Base-by-base conservation (phyloP, 2,888 invertebrate species). In the Dioctria linearis region DNA sequence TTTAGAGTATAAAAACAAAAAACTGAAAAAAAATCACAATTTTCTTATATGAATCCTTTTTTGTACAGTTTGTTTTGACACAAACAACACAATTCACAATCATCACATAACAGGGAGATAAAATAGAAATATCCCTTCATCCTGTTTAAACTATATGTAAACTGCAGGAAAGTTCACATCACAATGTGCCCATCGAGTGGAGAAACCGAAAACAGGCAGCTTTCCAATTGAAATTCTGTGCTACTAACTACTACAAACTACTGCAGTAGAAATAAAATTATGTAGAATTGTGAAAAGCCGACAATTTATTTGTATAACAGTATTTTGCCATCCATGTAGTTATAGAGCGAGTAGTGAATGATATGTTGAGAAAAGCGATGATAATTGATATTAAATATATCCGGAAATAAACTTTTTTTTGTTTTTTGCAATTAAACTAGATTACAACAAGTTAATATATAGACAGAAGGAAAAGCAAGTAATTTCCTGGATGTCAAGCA, bases 401-500 rank as follows among this genome's bases (percentile, higher is more conserved):
- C 54, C 71, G 51, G 71, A 13, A 71, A 71, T 25, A 25, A 51
- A 39, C 5, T 11, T 25, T 8, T 51, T 25, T n/a, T 51, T 39
- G 54, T 25, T 25, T 25, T 25, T 25, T 25, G 25, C 25, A 25
- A 25, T 25, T 25, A 25, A 25, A 25, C 25, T 25, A 25, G 25
- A 25, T 25, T 25, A 25, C 25, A 25, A 25, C 25, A 25, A 25
- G 25, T 25, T 25, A 25, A 25, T 13, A 25, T 13, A 54, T 51
- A 54, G 71, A 71, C 71, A 54, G 71, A n/a, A 71, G 69, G 54
- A 51, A 39, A 71, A 71, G 40, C 51, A 71, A 71, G 11, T 71
- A 51, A 51, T 57, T 57, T 71, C 71, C 71, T 71, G 71, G 54
- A 71, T 71, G 71, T 51, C 71, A 71, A 71, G 71, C 71, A 71